Evolutionary conservation across 1,140 invertebrate species (phyloP).

Genomic region (Calephelis virginiensis): DNA sequence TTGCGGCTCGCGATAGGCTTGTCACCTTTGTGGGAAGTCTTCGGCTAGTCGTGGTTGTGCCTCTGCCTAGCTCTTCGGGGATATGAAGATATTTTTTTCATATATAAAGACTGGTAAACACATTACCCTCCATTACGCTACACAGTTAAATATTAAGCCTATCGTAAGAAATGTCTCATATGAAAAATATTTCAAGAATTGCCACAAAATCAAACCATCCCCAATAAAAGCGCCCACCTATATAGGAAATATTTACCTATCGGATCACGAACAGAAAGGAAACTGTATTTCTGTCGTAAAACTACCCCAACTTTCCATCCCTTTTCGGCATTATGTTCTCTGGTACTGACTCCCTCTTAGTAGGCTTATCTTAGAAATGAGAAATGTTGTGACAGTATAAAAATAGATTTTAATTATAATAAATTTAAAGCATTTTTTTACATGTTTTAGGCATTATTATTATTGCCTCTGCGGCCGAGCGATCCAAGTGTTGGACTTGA

Average conservation of each 20-base stretch:
- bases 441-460: too few relatives aligned
- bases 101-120: not conserved
- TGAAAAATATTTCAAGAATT: conserved; percentile 26
- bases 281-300: conserved; percentile 66
- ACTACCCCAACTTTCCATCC: conserved; percentile 62
- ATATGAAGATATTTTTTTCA: too few relatives aligned
- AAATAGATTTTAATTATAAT: not conserved
- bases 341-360: conserved; percentile 25
- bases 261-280: conserved; percentile 53
- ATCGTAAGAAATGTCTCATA: too few relatives aligned
- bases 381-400: conserved; percentile 24
- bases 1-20: too few relatives aligned
- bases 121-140: too few relatives aligned
- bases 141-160: too few relatives aligned
- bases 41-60: too few relatives aligned
- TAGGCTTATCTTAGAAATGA: conserved; percentile 44
- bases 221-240: conserved; percentile 50
- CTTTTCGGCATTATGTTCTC: conserved; percentile 29
- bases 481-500: too few relatives aligned
- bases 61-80: too few relatives aligned
- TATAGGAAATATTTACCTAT: conserved; percentile 57
- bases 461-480: too few relatives aligned
- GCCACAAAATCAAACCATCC: conserved; percentile 51
- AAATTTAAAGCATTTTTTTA: too few relatives aligned
- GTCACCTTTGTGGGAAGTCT: too few relatives aligned